A percentile compares a stretch with the other conserved stretches of the same genome.
These are phyloP conservation scores for Taenaris catops DNA, from an alignment of 2,888 invertebrate genomes.

Conservation along the genomic window DNA sequence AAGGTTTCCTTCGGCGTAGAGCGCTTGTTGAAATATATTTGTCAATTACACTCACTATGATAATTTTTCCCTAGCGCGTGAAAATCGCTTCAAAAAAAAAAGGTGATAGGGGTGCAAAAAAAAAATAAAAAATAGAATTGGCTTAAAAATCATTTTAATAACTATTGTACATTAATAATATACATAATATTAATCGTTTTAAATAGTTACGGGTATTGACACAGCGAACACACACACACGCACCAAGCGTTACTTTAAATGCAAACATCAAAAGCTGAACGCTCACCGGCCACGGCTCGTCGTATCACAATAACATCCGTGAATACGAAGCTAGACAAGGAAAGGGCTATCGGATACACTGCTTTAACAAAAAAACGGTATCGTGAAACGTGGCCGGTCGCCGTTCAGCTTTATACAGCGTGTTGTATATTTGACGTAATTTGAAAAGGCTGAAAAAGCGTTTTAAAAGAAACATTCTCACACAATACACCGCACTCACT, in stretches of 20 bases:
- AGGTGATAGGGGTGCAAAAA: no score
- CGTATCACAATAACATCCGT: not conserved
- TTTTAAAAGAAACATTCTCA: no score
- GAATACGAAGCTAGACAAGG: no score
- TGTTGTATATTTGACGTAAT: slow-evolving; percentile 3
- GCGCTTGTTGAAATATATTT: no score
- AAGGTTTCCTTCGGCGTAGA: no score
- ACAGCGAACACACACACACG: slow-evolving; percentile 48
- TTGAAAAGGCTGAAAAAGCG: no score
- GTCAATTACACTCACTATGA: no score
- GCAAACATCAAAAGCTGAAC: slow-evolving; percentile 10
- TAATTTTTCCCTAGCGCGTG: no score
- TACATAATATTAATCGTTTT: slow-evolving; percentile 65
- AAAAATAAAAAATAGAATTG: slow-evolving; percentile 36
- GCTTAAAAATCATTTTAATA: slow-evolving; percentile 77
- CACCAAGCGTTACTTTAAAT: slow-evolving; percentile 38
- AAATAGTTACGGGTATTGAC: slow-evolving; percentile 54
- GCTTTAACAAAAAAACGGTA: no score
- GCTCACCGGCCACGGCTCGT: slow-evolving; percentile 8
- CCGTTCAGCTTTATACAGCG: slow-evolving; percentile 5
- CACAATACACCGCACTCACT: no score
- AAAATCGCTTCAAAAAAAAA: not conserved
- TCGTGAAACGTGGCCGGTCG: slow-evolving; percentile 3
- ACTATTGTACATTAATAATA: slow-evolving; percentile 74
- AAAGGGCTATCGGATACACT: no score